phyloP scores from a whole-genome alignment of 2,888 invertebrate species.

The Spicauda simplicius region DNA sequence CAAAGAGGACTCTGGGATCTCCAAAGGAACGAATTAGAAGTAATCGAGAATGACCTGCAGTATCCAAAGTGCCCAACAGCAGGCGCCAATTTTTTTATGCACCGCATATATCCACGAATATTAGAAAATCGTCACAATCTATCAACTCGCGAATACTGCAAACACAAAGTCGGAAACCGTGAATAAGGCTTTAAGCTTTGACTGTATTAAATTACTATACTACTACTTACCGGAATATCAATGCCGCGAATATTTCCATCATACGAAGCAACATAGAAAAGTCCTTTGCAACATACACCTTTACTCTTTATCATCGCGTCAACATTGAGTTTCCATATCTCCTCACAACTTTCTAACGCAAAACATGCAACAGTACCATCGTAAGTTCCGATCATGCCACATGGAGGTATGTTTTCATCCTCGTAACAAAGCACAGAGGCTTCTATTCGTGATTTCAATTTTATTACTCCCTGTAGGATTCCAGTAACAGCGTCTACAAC shows the following conservation, averaged over 20 bases:
- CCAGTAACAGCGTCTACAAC: constrained; percentile 85
- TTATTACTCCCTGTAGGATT: constrained; percentile 68
- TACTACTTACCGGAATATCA: constrained; percentile 73
- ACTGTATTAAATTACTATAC: no score
- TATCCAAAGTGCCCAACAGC: no score
- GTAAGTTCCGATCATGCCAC: constrained; percentile 90
- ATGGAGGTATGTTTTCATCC: constrained; percentile 49
- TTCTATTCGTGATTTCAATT: constrained; percentile 89
- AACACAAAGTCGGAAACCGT: no score
- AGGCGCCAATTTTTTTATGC: no score
- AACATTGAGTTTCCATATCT: constrained; percentile 87
- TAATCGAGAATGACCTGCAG: no score
- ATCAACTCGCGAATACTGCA: no score
- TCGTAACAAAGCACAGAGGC: constrained; percentile 83
- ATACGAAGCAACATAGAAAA: constrained; percentile 89
- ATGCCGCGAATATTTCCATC: constrained; percentile 87
- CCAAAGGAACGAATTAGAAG: no score
- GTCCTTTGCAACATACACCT: constrained; percentile 61
- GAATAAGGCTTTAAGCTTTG: no score
- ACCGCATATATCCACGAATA: no score
- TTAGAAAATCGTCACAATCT: no score
- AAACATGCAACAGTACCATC: constrained; percentile 90
- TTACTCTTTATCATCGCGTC: constrained; percentile 87
- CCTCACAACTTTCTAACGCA: constrained; percentile 75
- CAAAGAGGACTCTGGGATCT: no score